Conservation (phyloP, 2,797 vertebrate species). For the Silurus aristotelis region DNA sequence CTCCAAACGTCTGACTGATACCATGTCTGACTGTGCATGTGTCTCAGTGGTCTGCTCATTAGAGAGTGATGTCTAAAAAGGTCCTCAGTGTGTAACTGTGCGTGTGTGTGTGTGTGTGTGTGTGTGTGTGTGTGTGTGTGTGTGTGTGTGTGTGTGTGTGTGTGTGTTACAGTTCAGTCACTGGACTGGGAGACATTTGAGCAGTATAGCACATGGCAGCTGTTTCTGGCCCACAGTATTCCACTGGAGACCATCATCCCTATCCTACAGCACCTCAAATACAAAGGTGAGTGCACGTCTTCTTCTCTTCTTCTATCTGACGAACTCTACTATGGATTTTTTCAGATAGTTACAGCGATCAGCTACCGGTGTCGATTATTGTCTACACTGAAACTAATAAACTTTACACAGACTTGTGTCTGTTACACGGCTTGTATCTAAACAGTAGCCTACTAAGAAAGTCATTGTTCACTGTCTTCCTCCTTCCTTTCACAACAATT, state of each 20-base stretch:
- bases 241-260: conserved; percentile 93
- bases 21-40: not conserved
- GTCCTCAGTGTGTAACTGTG: not conserved
- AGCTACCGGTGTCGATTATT: no score
- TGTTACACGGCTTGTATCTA: no score
- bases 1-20: not conserved
- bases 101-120: not conserved
- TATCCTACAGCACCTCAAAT: conserved; percentile 97
- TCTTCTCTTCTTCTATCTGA: not conserved
- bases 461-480: no score
- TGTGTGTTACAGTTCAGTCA: conserved; percentile 81
- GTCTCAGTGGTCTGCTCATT: not conserved
- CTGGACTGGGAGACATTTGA: conserved; percentile 98
- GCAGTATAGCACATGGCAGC: conserved; percentile 97
- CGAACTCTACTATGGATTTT: no score
- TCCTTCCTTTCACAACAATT: no score
- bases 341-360: no score
- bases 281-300: conserved; percentile 79
- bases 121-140: not conserved
- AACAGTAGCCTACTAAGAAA: no score
- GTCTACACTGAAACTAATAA: no score
- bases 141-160: no score
- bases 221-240: conserved; percentile 93
- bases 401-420: no score
- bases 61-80: not conserved